phyloP scores from a whole-genome alignment of 2,113 vertebrate genomes.

The Spea multiplicata region DNA sequence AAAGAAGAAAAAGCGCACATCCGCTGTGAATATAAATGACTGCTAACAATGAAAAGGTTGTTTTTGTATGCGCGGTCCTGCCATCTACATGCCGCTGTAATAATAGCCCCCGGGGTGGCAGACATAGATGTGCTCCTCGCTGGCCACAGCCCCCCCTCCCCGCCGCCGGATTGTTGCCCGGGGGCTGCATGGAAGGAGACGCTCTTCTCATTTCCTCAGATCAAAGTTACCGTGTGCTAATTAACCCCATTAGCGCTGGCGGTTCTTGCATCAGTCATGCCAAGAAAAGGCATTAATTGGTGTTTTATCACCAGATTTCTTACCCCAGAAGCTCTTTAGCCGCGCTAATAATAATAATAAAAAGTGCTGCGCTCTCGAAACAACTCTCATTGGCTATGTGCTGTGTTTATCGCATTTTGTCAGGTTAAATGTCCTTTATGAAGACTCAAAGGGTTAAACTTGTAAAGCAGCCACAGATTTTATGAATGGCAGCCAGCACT shows the following conservation, averaged over 20 bases:
- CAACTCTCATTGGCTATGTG: too few relatives aligned
- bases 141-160: not conserved
- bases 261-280: not conserved
- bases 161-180: not conserved
- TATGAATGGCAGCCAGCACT: too few relatives aligned
- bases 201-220: slow-evolving; percentile 21
- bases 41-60: not conserved
- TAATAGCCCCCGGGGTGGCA: slow-evolving; percentile 2
- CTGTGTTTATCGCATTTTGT: too few relatives aligned
- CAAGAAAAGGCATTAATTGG: too few relatives aligned
- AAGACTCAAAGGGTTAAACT: too few relatives aligned
- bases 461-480: too few relatives aligned
- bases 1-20: not conserved
- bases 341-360: too few relatives aligned
- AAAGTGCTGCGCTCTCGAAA: too few relatives aligned
- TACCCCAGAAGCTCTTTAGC: too few relatives aligned
- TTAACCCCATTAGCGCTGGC: slow-evolving; percentile 8
- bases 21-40: not conserved
- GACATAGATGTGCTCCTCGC: not conserved
- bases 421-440: too few relatives aligned
- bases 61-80: not conserved
- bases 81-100: not conserved
- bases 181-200: not conserved
- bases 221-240: slow-evolving; percentile 37
- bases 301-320: too few relatives aligned